Evolutionary conservation across 1,140 invertebrate genomes (phyloP), one percentile per base, ranked within the genome.

Genomic region (Hypsibius dujardini): DNA sequence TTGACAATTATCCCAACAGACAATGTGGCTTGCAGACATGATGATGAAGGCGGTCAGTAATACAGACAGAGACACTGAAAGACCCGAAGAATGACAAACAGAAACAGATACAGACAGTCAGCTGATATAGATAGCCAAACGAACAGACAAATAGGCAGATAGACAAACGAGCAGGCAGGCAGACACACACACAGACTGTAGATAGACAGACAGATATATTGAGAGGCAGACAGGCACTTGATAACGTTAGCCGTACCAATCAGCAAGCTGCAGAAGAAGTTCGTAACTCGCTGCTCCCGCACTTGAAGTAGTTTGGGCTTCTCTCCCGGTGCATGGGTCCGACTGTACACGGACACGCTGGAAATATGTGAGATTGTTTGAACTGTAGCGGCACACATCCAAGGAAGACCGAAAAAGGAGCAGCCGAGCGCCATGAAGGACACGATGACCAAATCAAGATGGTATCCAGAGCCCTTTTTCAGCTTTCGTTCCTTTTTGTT

Each of bases 301-400:
- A 92, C 89, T 77, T 92, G 88, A 46, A 92, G 85, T 47, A 95
- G 87, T 74, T 91, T 86, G 0, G 92, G 90, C 75, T 90, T 93
- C 76, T 96, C 92, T 74, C 94, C 94, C 67, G 94, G 94, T 28
- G 93, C 92, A 77, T 95, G 90, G 0, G 89, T 94, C 28, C 87
- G 85, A 1, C 90, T 93, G 87, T 92, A 92, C 0, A 95, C 86
- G 2, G 91, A 94, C 1, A 98, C 83, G 0, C 92, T 89, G 0
- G 90, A 88, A 1, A 92, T 88, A 78, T 97, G 94, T 1, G 92
- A 88, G 3, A 98, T 86, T 0, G 90, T 92, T 70, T 94, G 84
- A 1, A 97, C 92, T 1, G 92, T 94, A 0, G 94, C 94, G 0
- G 92, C 92, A 78, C 90, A 95, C 80, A 95, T 88, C 90, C 90